These are phyloP conservation scores for Idaea biselata DNA, from an alignment of 2,888 invertebrate species.

Conservation along the genomic window DNA sequence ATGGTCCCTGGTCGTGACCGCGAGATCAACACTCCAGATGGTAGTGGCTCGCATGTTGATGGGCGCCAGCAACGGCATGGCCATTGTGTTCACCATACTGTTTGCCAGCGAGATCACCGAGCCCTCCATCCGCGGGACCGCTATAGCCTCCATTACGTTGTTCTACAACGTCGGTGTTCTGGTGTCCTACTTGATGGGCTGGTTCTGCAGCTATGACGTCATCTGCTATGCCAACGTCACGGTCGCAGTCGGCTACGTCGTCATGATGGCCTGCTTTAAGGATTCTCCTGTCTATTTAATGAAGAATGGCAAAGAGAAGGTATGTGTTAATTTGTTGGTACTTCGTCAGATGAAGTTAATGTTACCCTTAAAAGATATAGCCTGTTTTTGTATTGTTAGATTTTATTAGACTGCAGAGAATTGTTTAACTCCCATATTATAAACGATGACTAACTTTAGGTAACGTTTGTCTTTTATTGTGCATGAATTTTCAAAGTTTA, in stretches of 20 bases:
- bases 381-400: too few relatives aligned
- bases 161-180: constrained; percentile 36
- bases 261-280: constrained; percentile 31
- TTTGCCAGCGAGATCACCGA: constrained; percentile 74
- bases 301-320: constrained; percentile 38
- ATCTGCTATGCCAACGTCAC: constrained; percentile 39
- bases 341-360: neutral
- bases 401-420: too few relatives aligned
- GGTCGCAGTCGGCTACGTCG: constrained; percentile 25
- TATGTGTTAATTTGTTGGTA: constrained; percentile 4
- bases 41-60: constrained; percentile 66
- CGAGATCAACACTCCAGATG: constrained; percentile 38
- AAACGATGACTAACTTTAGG: too few relatives aligned
- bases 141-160: constrained; percentile 22
- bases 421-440: too few relatives aligned
- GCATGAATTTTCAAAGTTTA: too few relatives aligned
- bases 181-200: constrained; percentile 38
- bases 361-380: too few relatives aligned
- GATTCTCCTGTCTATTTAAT: constrained; percentile 43
- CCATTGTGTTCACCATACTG: constrained; percentile 67
- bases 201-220: constrained; percentile 41
- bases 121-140: constrained; percentile 31
- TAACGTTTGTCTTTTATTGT: too few relatives aligned
- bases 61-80: constrained; percentile 50
- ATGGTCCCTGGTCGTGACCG: constrained; percentile 41